Percentiles rank a stretch among this genome's conserved stretches.
phyloP scores from a whole-genome alignment of 2,888 invertebrate species.

The Teinopalpus imperialis region DNA sequence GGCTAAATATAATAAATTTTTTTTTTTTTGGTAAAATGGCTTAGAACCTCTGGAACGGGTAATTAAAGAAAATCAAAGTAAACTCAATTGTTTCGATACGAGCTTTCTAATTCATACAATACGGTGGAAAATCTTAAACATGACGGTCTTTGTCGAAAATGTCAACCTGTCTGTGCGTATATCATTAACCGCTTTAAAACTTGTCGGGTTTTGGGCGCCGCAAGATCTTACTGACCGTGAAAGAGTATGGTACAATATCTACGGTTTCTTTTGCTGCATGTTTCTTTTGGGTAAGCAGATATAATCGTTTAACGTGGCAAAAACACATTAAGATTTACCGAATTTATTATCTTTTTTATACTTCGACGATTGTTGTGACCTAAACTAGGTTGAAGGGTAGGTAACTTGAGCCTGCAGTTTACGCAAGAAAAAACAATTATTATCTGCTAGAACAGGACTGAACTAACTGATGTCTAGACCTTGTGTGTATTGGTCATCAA shows the following conservation, averaged over 20 bases:
- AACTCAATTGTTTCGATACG: constrained; percentile 10
- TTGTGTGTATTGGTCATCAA: no score
- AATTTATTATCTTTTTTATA: no score
- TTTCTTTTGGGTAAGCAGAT: constrained; percentile 62
- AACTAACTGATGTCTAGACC: no score
- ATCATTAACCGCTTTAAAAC: constrained; percentile 53
- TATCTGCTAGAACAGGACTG: no score
- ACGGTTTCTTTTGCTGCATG: constrained; percentile 57
- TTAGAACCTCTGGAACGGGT: constrained; percentile 33
- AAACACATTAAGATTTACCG: no score
- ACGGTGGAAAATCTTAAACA: constrained; percentile 33
- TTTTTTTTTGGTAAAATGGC: no score
- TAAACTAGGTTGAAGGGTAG: no score
- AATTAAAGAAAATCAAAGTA: constrained; percentile 38
- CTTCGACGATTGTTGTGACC: no score
- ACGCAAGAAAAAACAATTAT: no score
- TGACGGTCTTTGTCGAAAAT: constrained; percentile 55
- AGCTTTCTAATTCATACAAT: constrained; percentile 12
- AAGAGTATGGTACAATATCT: constrained; percentile 47
- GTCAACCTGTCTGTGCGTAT: constrained; percentile 50
- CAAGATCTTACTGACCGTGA: constrained; percentile 34
- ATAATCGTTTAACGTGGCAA: no score
- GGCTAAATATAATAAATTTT: no score
- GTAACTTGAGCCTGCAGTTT: no score
- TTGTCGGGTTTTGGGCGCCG: constrained; percentile 67